Percentiles rank a stretch among this genome's conserved stretches.
phyloP scores from a whole-genome alignment of 2,113 vertebrate genomes.

The Fregetta grallaria region DNA sequence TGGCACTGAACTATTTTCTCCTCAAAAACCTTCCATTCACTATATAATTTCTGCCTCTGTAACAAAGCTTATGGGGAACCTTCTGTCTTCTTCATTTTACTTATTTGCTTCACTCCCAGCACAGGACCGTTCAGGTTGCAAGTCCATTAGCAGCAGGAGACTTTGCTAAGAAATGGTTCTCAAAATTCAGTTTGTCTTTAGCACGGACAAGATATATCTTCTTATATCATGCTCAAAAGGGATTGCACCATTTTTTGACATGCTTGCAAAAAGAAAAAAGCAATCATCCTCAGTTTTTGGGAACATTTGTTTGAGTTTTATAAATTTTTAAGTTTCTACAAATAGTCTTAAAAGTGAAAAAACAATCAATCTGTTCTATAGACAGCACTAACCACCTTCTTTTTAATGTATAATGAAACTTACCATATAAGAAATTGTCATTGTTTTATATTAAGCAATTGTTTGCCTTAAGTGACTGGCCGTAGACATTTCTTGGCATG shows the following conservation, averaged over 20 bases:
- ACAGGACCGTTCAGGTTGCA: neutral
- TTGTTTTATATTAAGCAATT: neutral
- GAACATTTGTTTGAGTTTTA: neutral
- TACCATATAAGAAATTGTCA: accelerated
- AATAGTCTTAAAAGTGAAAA: neutral
- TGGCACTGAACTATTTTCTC: neutral
- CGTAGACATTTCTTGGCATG: accelerated
- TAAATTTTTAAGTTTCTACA: neutral
- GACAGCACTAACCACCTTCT: neutral
- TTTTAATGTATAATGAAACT: neutral
- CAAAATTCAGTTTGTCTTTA: neutral
- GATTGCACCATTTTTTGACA: neutral
- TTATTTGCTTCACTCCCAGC: neutral
- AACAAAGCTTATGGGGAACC: neutral
- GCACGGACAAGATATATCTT: neutral
- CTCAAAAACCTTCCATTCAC: neutral
- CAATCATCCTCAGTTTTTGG: neutral
- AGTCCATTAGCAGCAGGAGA: neutral
- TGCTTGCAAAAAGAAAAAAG: neutral
- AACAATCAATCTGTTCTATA: neutral
- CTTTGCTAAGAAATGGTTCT: neutral
- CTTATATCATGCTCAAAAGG: neutral
- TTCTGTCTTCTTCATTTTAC: neutral
- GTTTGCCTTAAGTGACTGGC: neutral
- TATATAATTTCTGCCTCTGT: neutral